Evolutionary conservation across 30 jellyfish, hydroid and myxozoan species (phyloP).

Genomic region (Hydractinia symbiolongicarpus): DNA sequence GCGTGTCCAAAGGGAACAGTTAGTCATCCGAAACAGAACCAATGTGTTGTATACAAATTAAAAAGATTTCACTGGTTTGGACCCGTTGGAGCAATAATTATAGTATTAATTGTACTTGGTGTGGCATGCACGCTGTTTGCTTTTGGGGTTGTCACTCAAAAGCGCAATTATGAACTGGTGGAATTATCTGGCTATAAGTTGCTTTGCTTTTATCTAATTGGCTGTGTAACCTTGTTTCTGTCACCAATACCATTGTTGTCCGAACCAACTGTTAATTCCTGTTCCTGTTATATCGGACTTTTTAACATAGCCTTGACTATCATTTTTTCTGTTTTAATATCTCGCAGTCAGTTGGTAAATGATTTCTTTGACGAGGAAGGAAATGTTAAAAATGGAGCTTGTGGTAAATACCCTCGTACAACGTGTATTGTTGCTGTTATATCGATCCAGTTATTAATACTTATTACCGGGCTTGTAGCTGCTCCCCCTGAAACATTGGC

Average conservation of each 20-base stretch:
- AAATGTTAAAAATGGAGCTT: constrained; percentile 38
- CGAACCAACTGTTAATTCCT: constrained; percentile 50
- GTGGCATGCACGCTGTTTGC: constrained; percentile 61
- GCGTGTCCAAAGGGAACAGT: constrained; percentile 37
- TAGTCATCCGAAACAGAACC: constrained; percentile 59
- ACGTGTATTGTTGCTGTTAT: constrained; percentile 28
- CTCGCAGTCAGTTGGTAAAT: constrained; percentile 32
- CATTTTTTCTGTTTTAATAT: constrained; percentile 60
- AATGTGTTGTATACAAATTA: constrained; percentile 45
- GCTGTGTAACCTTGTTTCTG: constrained; percentile 50
- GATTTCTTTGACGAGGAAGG: constrained; percentile 56
- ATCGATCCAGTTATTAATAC: constrained; percentile 47
- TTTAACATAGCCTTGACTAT: constrained; percentile 73
- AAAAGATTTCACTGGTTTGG: constrained; percentile 64
- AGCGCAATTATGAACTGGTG: constrained; percentile 70
- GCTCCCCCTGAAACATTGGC: constrained; percentile 28
- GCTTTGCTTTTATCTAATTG: constrained; percentile 59
- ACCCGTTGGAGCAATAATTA: constrained; percentile 73
- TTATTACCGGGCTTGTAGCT: constrained; percentile 38
- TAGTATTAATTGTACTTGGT: constrained; percentile 76
- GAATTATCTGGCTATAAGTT: constrained; percentile 50
- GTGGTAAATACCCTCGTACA: constrained; percentile 62
- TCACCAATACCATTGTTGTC: constrained; percentile 75
- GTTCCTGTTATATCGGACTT: constrained; percentile 55
- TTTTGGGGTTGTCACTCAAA: constrained; percentile 82